Base-by-base conservation (phyloP, 2,888 invertebrate genomes). In the Reticulitermes lucifugus region DNA sequence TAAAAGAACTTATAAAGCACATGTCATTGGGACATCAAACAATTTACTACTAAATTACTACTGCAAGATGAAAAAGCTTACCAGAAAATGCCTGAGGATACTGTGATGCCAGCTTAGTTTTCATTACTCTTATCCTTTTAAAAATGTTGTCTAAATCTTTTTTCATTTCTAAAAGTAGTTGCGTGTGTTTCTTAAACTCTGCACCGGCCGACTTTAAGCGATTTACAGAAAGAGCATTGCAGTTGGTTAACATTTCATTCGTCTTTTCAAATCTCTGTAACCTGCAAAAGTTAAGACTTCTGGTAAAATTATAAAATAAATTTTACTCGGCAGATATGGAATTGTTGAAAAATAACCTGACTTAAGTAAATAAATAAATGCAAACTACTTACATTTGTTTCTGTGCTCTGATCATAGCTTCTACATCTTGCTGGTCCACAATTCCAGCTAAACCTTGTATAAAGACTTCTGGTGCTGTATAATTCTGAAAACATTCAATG, bases 191-290 rank as follows among this genome's bases (percentile, higher is more conserved):
- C 89, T 96, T 97, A 89, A 99, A 98, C 89, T 99, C 98, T 0
- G 94, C 94, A 14, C 94, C 95, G 0, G 98, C 98, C 35, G 94
- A 94, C 89, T 97, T 96, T 84, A 98, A 93, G 21, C 99, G 94
- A 87, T 95, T 95, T 5, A 96, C 95, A 0, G 98, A 98, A n/a
- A 99, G 91, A 29, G 97, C 96, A 91, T 98, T 98, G 90, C 99
- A 99, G 90, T 99, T 99, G 18, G 97, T 95, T 55, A 99, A 92
- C 99, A 99, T 99, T 92, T 99, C 99, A 89, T 99, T 99, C 0
- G 99, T 99, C 91, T 99, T 99, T 90, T 99, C 99, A 92, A 99
- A 99, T 84, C 99, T 93, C 89, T 97, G 97, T 46, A 99, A 91
- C 97, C 98, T 98, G 89, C 2, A 92, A 91, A 87, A 85, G 84